A percentile compares a stretch with the other conserved stretches of the same genome.
phyloP scores from a whole-genome alignment of 2,113 vertebrate genomes.

The Ifrita kowaldi region DNA sequence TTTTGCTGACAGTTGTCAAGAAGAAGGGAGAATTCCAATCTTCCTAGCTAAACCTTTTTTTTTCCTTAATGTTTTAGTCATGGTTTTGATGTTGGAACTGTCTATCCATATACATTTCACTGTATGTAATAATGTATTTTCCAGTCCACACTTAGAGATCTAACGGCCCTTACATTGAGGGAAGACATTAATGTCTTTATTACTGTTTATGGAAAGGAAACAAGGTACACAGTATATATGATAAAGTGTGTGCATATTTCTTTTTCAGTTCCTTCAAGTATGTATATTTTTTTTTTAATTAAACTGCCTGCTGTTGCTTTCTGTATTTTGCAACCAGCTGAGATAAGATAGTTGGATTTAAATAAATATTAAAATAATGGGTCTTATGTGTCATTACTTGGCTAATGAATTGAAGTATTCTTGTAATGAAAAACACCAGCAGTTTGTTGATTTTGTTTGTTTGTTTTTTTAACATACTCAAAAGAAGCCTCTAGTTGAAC shows the following conservation, averaged over 20 bases:
- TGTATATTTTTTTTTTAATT: background rate
- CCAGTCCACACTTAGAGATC: background rate
- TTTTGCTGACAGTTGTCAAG: background rate
- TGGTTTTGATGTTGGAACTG: background rate
- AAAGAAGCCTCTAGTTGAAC: conserved; percentile 73
- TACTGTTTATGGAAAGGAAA: background rate
- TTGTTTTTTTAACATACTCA: background rate
- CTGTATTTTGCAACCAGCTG: background rate
- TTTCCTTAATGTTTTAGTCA: background rate
- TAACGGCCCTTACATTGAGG: background rate
- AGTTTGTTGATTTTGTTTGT: background rate
- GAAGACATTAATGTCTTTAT: background rate
- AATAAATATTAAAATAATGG: background rate
- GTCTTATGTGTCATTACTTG: background rate
- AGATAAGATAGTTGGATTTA: background rate
- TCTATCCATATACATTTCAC: rapidly evolving
- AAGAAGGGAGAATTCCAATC: background rate
- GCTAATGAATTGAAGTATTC: background rate
- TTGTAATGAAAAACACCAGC: background rate
- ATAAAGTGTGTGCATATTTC: background rate
- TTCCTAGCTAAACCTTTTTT: background rate
- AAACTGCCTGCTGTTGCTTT: background rate
- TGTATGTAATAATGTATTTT: background rate
- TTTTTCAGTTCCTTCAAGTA: background rate
- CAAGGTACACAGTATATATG: background rate